Evolutionary conservation across 2,113 vertebrate genomes (phyloP).

Genomic region (Nyctibius bracteatus): DNA sequence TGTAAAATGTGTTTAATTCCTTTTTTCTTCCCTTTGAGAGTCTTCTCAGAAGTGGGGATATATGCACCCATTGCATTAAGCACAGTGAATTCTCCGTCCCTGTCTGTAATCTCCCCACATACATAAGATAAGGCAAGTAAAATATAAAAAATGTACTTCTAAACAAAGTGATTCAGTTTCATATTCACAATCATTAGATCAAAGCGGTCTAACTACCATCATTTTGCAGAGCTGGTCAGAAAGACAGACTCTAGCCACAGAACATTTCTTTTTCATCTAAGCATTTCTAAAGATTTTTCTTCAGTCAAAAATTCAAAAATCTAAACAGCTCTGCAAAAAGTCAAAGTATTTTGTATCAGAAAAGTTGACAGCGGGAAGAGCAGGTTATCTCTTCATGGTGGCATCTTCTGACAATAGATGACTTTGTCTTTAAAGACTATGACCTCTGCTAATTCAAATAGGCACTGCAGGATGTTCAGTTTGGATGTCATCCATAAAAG

Average conservation of each 20-base stretch:
- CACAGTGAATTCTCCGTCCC: background rate
- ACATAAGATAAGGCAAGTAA: background rate
- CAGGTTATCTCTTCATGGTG: background rate
- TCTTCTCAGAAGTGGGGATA: background rate
- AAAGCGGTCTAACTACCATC: background rate
- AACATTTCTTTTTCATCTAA: background rate
- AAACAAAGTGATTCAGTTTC: background rate
- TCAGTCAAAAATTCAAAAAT: background rate
- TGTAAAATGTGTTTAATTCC: conserved; percentile 1
- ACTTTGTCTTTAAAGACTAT: background rate
- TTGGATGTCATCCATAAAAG: background rate
- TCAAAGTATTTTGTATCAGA: background rate
- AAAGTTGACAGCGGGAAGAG: background rate
- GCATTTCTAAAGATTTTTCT: background rate
- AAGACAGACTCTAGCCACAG: background rate
- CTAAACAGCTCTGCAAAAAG: background rate
- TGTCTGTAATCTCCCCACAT: background rate
- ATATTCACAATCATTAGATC: background rate
- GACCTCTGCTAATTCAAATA: background rate
- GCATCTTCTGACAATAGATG: background rate
- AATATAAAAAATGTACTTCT: background rate
- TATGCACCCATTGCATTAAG: rapidly evolving
- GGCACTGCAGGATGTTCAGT: background rate
- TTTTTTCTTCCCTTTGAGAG: background rate
- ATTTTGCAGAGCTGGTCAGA: background rate